These are phyloP conservation scores for Micrasema longulum DNA, from an alignment of 1,140 invertebrate species.

Conservation along the genomic window DNA sequence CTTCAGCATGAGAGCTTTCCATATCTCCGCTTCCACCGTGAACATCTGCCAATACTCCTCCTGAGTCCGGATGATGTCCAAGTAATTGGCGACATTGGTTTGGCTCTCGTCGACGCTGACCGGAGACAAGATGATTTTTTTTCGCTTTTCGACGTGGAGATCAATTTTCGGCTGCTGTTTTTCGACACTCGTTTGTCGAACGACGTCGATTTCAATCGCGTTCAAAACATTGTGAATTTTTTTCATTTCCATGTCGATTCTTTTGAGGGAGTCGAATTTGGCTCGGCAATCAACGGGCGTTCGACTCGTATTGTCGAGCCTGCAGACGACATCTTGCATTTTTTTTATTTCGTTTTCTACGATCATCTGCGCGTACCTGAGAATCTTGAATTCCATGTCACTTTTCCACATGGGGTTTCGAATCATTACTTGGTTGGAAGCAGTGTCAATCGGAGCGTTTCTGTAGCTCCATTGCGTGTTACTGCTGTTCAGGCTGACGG, in stretches of 20 bases:
- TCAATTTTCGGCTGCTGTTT: too few relatives aligned
- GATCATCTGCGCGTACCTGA: conserved; percentile 66
- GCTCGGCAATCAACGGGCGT: conserved; percentile 56
- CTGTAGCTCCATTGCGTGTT: conserved; percentile 53
- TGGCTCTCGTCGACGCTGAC: conserved; percentile 9
- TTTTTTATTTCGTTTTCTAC: conserved; percentile 63
- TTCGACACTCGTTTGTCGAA: background rate
- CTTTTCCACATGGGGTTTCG: conserved; percentile 45
- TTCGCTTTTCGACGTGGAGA: conserved; percentile 46
- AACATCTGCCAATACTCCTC: conserved; percentile 66
- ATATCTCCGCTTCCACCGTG: conserved; percentile 66
- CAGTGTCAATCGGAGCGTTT: conserved; percentile 30
- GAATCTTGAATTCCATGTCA: conserved; percentile 66
- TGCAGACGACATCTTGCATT: conserved; percentile 59
- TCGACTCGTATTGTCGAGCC: conserved; percentile 57
- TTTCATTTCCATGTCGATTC: conserved; percentile 51
- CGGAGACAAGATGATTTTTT: conserved; percentile 46
- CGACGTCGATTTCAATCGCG: conserved; percentile 56
- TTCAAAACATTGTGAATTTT: conserved; percentile 62
- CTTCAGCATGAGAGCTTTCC: conserved; percentile 64
- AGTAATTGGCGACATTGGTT: conserved; percentile 36
- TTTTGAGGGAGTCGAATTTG: conserved; percentile 58
- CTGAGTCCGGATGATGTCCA: conserved; percentile 50
- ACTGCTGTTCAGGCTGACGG: conserved; percentile 51
- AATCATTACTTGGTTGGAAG: background rate